Base-by-base conservation (phyloP, 1,140 invertebrate species). In the Drosophila ambigua region DNA sequence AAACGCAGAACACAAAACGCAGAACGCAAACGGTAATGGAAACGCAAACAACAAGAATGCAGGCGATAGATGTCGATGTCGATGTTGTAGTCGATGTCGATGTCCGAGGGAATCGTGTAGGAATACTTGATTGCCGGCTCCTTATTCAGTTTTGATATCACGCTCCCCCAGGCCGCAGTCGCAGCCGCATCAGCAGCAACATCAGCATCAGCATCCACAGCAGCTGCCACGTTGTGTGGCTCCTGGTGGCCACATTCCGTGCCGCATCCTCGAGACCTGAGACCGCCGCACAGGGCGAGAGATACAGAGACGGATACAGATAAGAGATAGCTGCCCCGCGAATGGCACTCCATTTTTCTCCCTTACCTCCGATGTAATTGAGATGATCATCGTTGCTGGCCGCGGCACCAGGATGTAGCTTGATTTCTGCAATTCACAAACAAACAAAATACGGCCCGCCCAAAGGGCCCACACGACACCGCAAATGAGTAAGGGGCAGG, bases 351-450 rank as follows among this genome's bases (percentile, higher is more conserved):
- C 8, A 4, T 7, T 24, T 13, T 26, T 39, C n/a, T 65, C 78
- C 67, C 78, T 83, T 67, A 91, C 90, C 90, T 71, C 90, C 83
- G 59, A 91, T 85, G 61, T 78, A 90, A 79, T 92, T 92, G 43
- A 87, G 74, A 62, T 87, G 80, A 73, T 92, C 91, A 72, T 92
- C 91, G 74, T 90, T 88, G 68, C 76, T 90, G 67, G 90, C 73
- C 31, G 90, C 74, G 28, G 77, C 77, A 54, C 91, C 91, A 48
- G 89, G 87, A 79, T 91, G 90, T 58, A 92, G 77, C 83, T 92
- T 92, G 66, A 92, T 92, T 91, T 92, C 91, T 92, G 64, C 28
- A 85, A 77, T 11, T 13, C 28, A 51, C 66, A 60, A 54, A 71
- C 20, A 20, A 20, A 20, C 20, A 20, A 48, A n/a, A 26, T 43